Evolutionary conservation across 2,888 invertebrate species (phyloP), one percentile per base, ranked within the genome.

Genomic region (Litoditis marina): DNA sequence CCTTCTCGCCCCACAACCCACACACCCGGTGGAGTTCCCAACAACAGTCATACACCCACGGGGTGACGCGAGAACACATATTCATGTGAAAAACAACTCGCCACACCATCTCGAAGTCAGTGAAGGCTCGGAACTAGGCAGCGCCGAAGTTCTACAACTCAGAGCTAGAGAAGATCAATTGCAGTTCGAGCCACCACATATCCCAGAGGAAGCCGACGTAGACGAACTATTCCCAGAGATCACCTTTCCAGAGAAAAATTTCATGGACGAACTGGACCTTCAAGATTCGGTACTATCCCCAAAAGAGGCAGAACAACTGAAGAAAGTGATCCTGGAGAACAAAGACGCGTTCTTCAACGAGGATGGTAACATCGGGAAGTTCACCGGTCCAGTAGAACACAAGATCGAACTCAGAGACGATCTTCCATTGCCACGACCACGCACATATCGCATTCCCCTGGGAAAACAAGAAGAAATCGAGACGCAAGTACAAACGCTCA

Each of bases 271-370:
- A 8, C 28, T 50, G 27, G 28, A 28, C 6, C 50, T 28, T 5
- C 2, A 28, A 7, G 25, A 50, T 5, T 50, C 25, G 28, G 28
- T 22, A n/a, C 13, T 50, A 5, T n/a, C 19, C 13, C 5, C 6
- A 7, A 6, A 4, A 7, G 22, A 50, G 27, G 27, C 22, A 5
- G 6, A 7, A 8, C 5, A 49, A n/a, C n/a, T 25, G 28, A 49
- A 32, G 31, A 25, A 28, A 19, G n/a, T 55, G 19, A 44, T 55
- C 19, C 16, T 25, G 44, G 6, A 22, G 4, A 44, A 39, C 16
- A 16, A 22, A n/a, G 42, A 46, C 22, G 44, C 56, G 42, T 55
- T 55, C 42, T 44, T 44, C 27, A 55, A 44, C 8, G 42, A 39
- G 5, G 39, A 55, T 27, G 44, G 56, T 11, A 44, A 55, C 7